Evolutionary conservation across 2,797 vertebrate genomes (phyloP), one percentile per base, ranked within the genome.

Genomic region (Scleropages formosus): DNA sequence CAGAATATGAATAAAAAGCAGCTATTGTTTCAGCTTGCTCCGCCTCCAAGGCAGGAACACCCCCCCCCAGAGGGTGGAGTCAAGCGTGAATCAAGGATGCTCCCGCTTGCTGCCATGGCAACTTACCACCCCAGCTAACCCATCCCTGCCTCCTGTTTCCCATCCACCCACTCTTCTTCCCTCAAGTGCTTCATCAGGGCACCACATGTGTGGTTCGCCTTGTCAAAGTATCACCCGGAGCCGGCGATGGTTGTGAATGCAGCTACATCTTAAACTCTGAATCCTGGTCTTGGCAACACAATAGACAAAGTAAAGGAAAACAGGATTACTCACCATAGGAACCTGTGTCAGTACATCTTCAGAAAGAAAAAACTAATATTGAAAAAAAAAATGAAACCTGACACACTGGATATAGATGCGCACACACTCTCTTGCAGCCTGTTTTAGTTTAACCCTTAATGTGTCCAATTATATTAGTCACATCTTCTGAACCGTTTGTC

Each of bases 321-420:
- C 12, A 53, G 44, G 67, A 76, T 62, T 39, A 70, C 66, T 76
- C 58, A 27, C 75, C 74, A 68, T 61, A 60, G 75, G 7, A 70
- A 61, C 74, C 75, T n/a, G 53, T 39, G 72, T 26, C 15, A 46
- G 12, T 62, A 46, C 27, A 39, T 18, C 46, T 67, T 67, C 31
- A 67, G 31, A 46, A 46, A 46, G 46, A n/a, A 47, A 56, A 56
- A n/a, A n/a, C 62, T 26, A 62, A 67, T 31, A 66, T 47, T 44
- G 31, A n/a, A 44, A 20, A 67, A 67, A 47, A 12, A 46, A n/a
- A 66, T 44, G 44, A 44, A 67, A 22, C 47, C 53, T 56, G 53
- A 56, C 11, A 18, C 11, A 49, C 22, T 66, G 22, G 46, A 47
- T 68, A 47, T 47, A 47, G 66, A 51, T 47, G 66, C 66, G 31